phyloP scores from a whole-genome alignment of 2,888 invertebrate genomes.

The Linyphia triangularis region DNA sequence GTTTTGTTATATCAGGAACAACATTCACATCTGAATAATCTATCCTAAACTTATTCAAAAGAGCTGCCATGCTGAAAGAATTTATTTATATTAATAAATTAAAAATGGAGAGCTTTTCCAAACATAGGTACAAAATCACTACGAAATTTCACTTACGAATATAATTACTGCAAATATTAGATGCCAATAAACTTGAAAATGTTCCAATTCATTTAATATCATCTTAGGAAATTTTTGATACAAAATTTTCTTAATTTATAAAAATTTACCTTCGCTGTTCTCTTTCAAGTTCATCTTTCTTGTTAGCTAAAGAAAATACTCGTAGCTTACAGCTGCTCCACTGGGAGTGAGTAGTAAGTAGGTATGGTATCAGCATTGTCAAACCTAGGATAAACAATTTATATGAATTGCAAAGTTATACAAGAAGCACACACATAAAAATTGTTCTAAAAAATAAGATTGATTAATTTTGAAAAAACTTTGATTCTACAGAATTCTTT shows the following conservation, averaged over 20 bases:
- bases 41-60: constrained; percentile 97
- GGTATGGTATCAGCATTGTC: constrained; percentile 91
- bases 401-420: not conserved
- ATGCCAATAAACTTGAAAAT: not conserved
- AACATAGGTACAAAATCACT: not conserved
- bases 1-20: constrained; percentile 93
- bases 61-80: constrained; percentile 91
- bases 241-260: not conserved
- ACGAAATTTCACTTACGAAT: not conserved
- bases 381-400: constrained; percentile 82
- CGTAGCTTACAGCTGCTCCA: constrained; percentile 90
- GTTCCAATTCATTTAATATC: not conserved
- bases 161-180: not conserved
- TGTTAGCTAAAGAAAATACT: constrained; percentile 89
- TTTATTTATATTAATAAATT: not conserved
- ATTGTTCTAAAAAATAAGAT: too few species aligned
- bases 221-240: not conserved
- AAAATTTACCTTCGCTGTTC: constrained; percentile 85
- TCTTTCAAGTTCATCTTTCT: constrained; percentile 91
- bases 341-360: constrained; percentile 88
- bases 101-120: too few species aligned
- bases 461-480: not conserved
- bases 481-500: not conserved
- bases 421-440: not conserved
- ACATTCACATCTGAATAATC: constrained; percentile 96